Conservation (phyloP, 2,888 invertebrate species). For the Sinhomidia bicolor region DNA sequence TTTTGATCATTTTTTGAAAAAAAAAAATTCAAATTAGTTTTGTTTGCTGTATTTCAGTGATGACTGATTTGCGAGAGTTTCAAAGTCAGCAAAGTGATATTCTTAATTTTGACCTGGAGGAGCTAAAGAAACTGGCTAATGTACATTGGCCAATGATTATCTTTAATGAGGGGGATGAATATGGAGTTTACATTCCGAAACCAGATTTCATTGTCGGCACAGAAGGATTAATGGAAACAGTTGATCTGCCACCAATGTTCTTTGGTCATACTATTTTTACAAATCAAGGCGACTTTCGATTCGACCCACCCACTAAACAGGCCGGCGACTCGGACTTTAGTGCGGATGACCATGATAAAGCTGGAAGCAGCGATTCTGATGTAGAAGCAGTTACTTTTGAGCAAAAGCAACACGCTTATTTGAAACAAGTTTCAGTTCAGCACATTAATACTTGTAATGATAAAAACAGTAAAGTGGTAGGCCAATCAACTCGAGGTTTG, state of each 20-base stretch:
- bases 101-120: background rate
- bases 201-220: background rate
- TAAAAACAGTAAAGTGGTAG: too few species aligned
- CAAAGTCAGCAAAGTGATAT: background rate
- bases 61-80: background rate
- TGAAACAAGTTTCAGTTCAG: too few species aligned
- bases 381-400: too few species aligned
- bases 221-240: background rate
- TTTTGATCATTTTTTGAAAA: too few species aligned
- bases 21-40: background rate
- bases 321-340: background rate
- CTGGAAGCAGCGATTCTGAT: background rate
- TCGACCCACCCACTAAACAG: background rate
- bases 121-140: background rate
- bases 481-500: too few species aligned
- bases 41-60: background rate
- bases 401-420: too few species aligned
- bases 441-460: too few species aligned
- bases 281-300: background rate
- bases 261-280: slow-evolving; percentile 10
- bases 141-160: background rate
- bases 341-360: background rate
- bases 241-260: background rate
- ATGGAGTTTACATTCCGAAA: background rate
- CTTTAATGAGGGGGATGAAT: background rate